These are phyloP conservation scores for human DNA, from an alignment of 2,113 vertebrate genomes.

Conservation along the genomic window GRCh38 chr7:149489501-149490000, in stretches of 20 bases:
- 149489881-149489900: not conserved
- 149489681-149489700: not conserved
- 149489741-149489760: not conserved
- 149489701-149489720: not conserved
- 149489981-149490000: not conserved
- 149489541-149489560: not conserved
- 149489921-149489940: not conserved
- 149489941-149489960: accelerated
- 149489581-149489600: not conserved
- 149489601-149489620: not conserved
- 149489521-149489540: not conserved
- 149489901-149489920: not conserved
- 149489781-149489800: not conserved
- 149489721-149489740: not conserved
- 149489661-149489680: not conserved
- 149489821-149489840: not conserved
- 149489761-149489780: not conserved
- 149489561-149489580: not conserved
- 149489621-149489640: not conserved
- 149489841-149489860: not conserved
- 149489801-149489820: not conserved
- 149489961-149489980: not conserved
- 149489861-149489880: not conserved
- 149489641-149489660: not conserved
- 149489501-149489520: not conserved